Percentiles rank a stretch among this genome's conserved stretches.
phyloP scores from a whole-genome alignment of 2,888 invertebrate species.

The Meiosimyza platycephala region DNA sequence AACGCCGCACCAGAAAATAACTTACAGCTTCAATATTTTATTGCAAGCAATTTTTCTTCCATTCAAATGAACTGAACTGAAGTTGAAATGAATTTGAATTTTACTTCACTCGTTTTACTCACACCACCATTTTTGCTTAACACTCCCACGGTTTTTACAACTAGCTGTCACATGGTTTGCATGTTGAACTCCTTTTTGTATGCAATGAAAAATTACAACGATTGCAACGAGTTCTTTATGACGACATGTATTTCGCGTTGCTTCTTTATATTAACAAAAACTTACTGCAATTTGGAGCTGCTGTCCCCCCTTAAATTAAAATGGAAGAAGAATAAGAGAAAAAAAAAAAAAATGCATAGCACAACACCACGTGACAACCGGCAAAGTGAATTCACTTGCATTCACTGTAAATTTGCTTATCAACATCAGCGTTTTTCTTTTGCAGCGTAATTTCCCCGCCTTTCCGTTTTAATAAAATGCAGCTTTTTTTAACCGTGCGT shows the following conservation, averaged over 20 bases:
- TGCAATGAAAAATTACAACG: constrained; percentile 20
- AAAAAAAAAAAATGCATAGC: neutral
- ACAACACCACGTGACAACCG: neutral
- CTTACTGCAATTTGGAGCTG: neutral
- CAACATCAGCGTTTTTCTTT: constrained; percentile 8
- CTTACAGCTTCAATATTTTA: constrained; percentile 14
- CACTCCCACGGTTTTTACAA: neutral
- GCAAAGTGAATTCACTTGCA: constrained; percentile 16
- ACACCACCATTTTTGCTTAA: neutral
- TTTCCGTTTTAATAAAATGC: constrained; percentile 18
- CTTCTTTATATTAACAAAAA: constrained; percentile 12
- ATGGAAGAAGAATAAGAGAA: neutral
- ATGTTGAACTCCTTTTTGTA: neutral
- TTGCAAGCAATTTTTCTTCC: constrained; percentile 26
- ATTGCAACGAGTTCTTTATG: constrained; percentile 31
- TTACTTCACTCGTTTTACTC: neutral
- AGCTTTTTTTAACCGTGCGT: neutral
- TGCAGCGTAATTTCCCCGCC: neutral
- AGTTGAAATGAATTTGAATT: constrained; percentile 35
- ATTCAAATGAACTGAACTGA: constrained; percentile 35
- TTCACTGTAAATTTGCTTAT: constrained; percentile 19
- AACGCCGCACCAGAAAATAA: neutral
- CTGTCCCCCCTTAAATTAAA: too few species aligned
- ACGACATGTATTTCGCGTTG: constrained; percentile 14
- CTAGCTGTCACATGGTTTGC: too few species aligned